Base-by-base conservation (phyloP, 2,888 invertebrate species). In the Agriopis aurantiaria region DNA sequence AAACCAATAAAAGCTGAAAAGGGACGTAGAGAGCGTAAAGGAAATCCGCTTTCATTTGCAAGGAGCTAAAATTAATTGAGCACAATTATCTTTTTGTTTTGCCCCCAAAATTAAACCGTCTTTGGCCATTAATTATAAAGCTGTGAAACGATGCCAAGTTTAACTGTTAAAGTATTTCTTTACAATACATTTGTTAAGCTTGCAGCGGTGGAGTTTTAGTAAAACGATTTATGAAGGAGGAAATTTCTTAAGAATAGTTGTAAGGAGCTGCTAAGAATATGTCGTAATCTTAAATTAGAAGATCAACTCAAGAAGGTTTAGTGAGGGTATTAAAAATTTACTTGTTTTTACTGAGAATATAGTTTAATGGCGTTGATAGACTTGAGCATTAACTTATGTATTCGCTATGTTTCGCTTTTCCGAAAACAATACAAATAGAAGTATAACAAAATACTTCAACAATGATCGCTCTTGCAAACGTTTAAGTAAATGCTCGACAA, bases 61-160 rank as follows among this genome's bases (percentile, higher is more conserved):
- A 90, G 87, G 85, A 91, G 88, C 83, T 82, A 66, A 88, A 91
- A 93, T 93, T 93, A 93, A 93, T 93, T 91, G 90, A 85, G 77
- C 81, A 83, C 88, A 90, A 92, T 92, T 92, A 92, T 91, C 91
- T 91, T 92, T 92, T 91, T 92, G 91, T 91, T 91, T 87, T 84
- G 82, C 80, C 81, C 75, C 75, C 81, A 78, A 86, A 90, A 88
- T 86, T 83, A 87, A 90, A 90, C 84, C 83, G 85, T 86, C 85
- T 82, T 81, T 81, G 72, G 73, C 80, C 81, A 89, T 92, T 91
- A 88, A 91, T 92, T 91, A 91, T 88, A 88, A 87, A 72, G 75
- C 79, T 78, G 82, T 78, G 80, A 75, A 85, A 79, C 77, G 84
- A 77, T 78, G 80, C 83, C 80, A 86, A 89, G 81, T 89, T 88